phyloP scores from a whole-genome alignment of 2,797 vertebrate species.

The Cirrhinus molitorella region DNA sequence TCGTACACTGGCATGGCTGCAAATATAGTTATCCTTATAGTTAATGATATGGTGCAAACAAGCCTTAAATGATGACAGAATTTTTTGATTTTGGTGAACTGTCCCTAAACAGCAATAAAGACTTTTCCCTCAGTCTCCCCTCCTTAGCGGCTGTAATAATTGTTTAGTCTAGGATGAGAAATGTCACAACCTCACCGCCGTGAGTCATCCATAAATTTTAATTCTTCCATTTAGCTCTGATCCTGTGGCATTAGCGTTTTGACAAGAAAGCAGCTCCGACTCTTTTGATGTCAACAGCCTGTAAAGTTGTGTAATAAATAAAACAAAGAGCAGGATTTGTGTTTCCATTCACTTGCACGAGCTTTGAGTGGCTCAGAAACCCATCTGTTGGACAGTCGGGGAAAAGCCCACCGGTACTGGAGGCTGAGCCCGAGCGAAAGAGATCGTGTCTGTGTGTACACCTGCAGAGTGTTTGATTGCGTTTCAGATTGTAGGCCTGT shows the following conservation, averaged over 20 bases:
- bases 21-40: neutral
- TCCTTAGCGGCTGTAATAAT: slow-evolving; percentile 71
- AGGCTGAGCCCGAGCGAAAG: slow-evolving; percentile 36
- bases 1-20: neutral
- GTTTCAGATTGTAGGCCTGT: slow-evolving; percentile 46
- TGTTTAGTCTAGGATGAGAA: slow-evolving; percentile 79
- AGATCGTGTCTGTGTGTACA: slow-evolving; percentile 50
- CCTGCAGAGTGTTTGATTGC: slow-evolving; percentile 63
- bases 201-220: slow-evolving; percentile 60
- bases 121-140: neutral
- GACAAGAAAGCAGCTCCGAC: slow-evolving; percentile 41
- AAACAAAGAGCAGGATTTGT: slow-evolving; percentile 53
- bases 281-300: slow-evolving; percentile 51
- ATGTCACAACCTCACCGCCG: slow-evolving; percentile 75
- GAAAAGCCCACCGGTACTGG: slow-evolving; percentile 36
- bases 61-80: neutral
- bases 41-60: neutral
- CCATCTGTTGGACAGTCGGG: slow-evolving; percentile 33
- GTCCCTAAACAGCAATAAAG: neutral
- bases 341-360: slow-evolving; percentile 55
- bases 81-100: neutral
- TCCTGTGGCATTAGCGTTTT: slow-evolving; percentile 39
- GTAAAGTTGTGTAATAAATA: slow-evolving; percentile 56
- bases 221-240: slow-evolving; percentile 56
- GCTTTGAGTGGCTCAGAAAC: slow-evolving; percentile 40